Evolutionary conservation across 2,888 invertebrate genomes (phyloP).

Genomic region (Acrobasis consociella): DNA sequence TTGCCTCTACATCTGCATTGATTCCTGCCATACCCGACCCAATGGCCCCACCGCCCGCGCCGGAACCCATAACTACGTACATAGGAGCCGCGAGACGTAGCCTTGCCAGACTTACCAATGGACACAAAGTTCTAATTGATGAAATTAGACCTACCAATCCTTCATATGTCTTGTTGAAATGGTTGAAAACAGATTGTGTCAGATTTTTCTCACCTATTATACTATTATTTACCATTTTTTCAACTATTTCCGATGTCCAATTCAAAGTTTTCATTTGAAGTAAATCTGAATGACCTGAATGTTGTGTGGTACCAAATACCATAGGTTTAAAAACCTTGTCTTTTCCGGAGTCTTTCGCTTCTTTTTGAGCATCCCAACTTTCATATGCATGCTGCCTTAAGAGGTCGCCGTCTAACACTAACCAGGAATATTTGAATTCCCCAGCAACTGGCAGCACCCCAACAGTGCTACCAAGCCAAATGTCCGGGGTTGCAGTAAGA

Average conservation of each 20-base stretch:
- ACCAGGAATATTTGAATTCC: constrained; percentile 87
- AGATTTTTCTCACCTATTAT: constrained; percentile 85
- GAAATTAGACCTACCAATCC: constrained; percentile 89
- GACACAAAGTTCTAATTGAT: constrained; percentile 90
- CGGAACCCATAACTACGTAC: constrained; percentile 88
- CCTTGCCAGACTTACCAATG: constrained; percentile 86
- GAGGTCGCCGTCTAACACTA: constrained; percentile 88
- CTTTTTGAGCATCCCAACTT: constrained; percentile 81
- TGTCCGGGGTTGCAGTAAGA: constrained; percentile 87
- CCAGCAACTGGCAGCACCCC: constrained; percentile 85
- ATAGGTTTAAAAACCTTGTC: constrained; percentile 77
- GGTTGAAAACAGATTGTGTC: constrained; percentile 83
- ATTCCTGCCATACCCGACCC: constrained; percentile 65
- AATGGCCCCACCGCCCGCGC: constrained; percentile 70
- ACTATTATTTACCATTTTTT: constrained; percentile 84
- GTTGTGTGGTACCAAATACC: constrained; percentile 89
- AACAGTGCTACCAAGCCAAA: constrained; percentile 85
- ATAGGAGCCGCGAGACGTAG: constrained; percentile 85
- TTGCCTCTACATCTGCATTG: constrained; percentile 89
- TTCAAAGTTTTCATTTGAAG: constrained; percentile 83
- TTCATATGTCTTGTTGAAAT: constrained; percentile 87
- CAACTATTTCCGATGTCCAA: constrained; percentile 86
- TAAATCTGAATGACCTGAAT: constrained; percentile 86
- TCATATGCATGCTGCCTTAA: constrained; percentile 86
- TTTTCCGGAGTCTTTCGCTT: constrained; percentile 64